A percentile compares a stretch with the other conserved stretches of the same genome.
Evolutionary conservation across 2,888 invertebrate species (phyloP).

Genomic region (Girardia tigrina): DNA sequence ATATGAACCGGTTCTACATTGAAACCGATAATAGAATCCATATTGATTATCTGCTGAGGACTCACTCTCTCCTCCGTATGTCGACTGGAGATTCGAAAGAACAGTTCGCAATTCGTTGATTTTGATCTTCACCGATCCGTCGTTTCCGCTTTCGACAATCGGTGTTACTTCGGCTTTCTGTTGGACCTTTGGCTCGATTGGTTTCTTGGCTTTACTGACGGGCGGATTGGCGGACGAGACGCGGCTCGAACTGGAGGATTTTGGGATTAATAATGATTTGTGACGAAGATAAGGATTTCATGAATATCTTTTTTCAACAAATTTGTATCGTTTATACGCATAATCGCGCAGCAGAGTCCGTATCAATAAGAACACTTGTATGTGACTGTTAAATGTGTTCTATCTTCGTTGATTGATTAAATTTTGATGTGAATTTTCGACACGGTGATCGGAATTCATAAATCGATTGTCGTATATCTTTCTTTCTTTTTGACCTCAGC

Average conservation of each 20-base stretch:
- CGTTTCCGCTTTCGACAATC: background rate
- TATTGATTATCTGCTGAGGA: background rate
- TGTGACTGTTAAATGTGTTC: too few relatives aligned
- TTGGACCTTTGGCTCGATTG: background rate
- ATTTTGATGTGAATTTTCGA: too few relatives aligned
- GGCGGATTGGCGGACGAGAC: background rate
- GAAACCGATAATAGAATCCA: background rate
- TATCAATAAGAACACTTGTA: too few relatives aligned
- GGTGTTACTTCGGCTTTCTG: background rate
- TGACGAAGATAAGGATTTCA: too few relatives aligned
- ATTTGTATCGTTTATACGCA: too few relatives aligned
- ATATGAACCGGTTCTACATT: slow-evolving; percentile 37
- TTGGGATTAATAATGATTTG: too few relatives aligned
- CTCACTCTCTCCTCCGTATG: background rate
- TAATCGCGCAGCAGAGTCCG: too few relatives aligned
- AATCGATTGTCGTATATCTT: too few relatives aligned
- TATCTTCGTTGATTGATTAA: too few relatives aligned
- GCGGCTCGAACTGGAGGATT: background rate
- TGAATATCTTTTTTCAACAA: too few relatives aligned
- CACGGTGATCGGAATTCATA: too few relatives aligned
- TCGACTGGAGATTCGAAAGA: background rate
- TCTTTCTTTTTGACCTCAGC: too few relatives aligned
- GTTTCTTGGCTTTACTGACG: background rate
- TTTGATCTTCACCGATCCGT: slow-evolving; percentile 4
- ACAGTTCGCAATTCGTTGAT: background rate